Conservation (phyloP, 1,140 invertebrate species). For the Coelopa frigida region DNA sequence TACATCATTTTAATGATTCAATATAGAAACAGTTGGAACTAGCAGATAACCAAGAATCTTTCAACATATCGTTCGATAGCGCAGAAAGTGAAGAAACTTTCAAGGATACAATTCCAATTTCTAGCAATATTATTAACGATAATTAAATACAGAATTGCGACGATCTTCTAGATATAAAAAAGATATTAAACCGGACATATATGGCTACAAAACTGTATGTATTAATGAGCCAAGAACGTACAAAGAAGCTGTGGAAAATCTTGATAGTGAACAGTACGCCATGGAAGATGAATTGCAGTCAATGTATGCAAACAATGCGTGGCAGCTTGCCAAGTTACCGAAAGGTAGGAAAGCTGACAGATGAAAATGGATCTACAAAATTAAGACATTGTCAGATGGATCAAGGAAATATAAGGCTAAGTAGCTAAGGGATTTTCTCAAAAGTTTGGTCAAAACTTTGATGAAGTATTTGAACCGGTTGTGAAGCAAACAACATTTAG, state of each 20-base stretch:
- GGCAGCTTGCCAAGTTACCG: conserved; percentile 19
- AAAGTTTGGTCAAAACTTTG: no score
- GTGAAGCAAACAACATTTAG: no score
- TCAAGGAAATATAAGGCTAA: conserved; percentile 29
- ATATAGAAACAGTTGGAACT: no score
- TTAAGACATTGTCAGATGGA: conserved; percentile 20
- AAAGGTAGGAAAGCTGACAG: conserved; percentile 13
- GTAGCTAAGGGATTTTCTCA: conserved; percentile 6
- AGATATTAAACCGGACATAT: conserved; percentile 1
- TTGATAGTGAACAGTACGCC: conserved; percentile 17
- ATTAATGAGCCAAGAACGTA: neutral
- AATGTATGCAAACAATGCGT: conserved; percentile 20
- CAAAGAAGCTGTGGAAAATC: conserved; percentile 6
- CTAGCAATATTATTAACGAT: no score
- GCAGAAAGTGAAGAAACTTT: no score
- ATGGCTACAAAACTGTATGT: neutral
- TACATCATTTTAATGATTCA: no score
- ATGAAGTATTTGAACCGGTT: no score
- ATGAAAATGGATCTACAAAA: conserved; percentile 20
- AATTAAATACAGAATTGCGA: no score
- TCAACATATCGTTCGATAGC: no score
- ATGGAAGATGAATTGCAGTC: conserved; percentile 23
- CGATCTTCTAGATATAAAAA: conserved; percentile 6
- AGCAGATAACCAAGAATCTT: no score
- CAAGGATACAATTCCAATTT: no score